Evolutionary conservation across 2,888 invertebrate species (phyloP), one percentile per base, ranked within the genome.

Genomic region (Eupithecia centaureata): DNA sequence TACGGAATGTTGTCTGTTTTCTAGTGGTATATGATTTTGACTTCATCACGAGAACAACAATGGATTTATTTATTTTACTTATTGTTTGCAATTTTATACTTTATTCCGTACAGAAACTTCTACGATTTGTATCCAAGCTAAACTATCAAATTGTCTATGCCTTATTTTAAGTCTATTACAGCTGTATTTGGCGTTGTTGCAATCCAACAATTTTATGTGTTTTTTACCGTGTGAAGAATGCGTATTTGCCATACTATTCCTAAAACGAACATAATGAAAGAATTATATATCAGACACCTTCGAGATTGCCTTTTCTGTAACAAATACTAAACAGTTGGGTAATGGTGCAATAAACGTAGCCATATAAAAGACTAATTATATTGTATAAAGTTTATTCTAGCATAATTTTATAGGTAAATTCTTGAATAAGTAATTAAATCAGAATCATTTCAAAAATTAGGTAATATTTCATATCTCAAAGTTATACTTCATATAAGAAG

Each of bases 271-370:
- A 13, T 33, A 57, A 57, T 33, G 47, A 51, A 35, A 30, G 47
- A 66, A 25, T 61, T 66, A 57, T 56, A 22, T 60, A 22, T 35
- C 56, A 64, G 25, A 64, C 61, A 64, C 64, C 57, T 68, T 51
- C 5, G 13, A 13, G 30, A 47, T 61, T 22, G 47, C 67, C 63
- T 61, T 67, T 35, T 63, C 51, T 15, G 60, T 57, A 10, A 15
- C 15, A 28, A 51, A 5, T 52, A n/a, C n/a, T n/a, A n/a, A 35
- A 22, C 18, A 51, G 51, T 51, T 30, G 52, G 47, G 15, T 61
- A 62, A 62, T 65, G 58, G 52, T 42, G 51, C 38, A 47, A 58
- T 22, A 62, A 67, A 52, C 61, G 22, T 67, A 51, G 35, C 66
- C 61, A 67, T 67, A 62, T 61, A 51, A 51, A 30, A 47, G 22